These are phyloP conservation scores for Otus sunia DNA, from an alignment of 2,113 vertebrate genomes.

Conservation along the genomic window DNA sequence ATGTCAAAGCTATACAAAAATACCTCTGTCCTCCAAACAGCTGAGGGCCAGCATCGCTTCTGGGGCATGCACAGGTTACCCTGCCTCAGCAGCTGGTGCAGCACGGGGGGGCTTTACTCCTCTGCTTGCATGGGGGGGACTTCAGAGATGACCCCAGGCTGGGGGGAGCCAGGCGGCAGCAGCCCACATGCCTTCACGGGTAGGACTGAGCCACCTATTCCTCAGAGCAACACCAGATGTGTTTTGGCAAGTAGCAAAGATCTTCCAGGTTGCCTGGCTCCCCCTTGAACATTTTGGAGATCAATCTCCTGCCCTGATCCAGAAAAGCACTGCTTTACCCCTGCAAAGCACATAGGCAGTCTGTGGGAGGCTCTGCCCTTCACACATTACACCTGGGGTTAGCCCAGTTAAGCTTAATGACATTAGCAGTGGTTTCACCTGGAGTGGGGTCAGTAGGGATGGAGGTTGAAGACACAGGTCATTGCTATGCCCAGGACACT, in stretches of 20 bases:
- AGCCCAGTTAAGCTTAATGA: neutral
- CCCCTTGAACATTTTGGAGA: too few relatives aligned
- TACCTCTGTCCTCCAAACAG: neutral
- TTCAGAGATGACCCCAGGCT: neutral
- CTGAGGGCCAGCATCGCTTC: neutral
- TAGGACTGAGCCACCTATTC: fast-evolving
- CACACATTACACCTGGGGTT: neutral
- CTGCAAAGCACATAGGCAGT: fast-evolving
- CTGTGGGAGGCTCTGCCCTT: neutral
- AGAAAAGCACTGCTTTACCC: fast-evolving
- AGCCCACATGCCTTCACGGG: fast-evolving
- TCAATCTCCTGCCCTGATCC: fast-evolving
- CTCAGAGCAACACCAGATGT: fast-evolving
- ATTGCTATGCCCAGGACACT: neutral
- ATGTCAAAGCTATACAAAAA: neutral
- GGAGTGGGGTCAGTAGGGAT: neutral
- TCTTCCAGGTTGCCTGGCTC: neutral
- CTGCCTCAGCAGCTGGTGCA: fast-evolving
- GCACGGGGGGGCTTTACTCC: neutral
- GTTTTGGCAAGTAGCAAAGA: fast-evolving
- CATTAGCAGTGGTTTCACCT: neutral
- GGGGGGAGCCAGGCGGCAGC: neutral
- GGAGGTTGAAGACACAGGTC: neutral
- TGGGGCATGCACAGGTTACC: neutral
- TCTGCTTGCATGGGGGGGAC: fast-evolving